phyloP scores from a whole-genome alignment of 2,113 vertebrate species.

The Coregonus clupeaformis region DNA sequence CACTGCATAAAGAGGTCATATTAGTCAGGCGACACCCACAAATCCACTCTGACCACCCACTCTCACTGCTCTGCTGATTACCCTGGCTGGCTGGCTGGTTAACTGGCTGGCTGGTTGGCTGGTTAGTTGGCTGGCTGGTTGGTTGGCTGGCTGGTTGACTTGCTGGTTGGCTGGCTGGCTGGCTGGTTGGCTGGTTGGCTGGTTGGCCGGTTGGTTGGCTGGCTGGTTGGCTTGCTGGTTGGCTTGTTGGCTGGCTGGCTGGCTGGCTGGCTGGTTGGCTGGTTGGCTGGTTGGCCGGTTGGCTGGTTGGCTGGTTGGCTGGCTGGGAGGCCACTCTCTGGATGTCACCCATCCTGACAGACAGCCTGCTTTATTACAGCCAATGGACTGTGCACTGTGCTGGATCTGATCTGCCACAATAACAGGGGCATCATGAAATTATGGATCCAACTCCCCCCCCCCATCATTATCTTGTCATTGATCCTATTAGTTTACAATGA shows the following conservation, averaged over 20 bases:
- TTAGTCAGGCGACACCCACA: slow-evolving; percentile 54
- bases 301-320: neutral
- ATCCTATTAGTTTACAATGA: slow-evolving; percentile 5
- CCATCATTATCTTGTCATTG: neutral
- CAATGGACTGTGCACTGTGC: slow-evolving; percentile 16
- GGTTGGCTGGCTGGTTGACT: no score
- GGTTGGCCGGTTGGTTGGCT: no score
- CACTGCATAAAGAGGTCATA: slow-evolving; percentile 57
- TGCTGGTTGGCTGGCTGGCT: no score
- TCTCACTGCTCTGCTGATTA: slow-evolving; percentile 2
- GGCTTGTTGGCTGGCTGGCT: neutral
- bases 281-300: no score
- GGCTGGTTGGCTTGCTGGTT: neutral
- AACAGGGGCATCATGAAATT: slow-evolving; percentile 67
- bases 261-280: no score
- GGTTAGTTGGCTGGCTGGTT: no score
- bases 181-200: no score
- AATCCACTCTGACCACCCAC: slow-evolving; percentile 51
- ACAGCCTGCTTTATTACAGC: neutral
- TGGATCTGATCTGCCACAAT: slow-evolving; percentile 67
- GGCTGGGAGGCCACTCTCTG: slow-evolving; percentile 31
- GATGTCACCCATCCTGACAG: slow-evolving; percentile 29
- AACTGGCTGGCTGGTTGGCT: no score
- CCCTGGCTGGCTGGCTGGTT: neutral
- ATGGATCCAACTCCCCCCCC: slow-evolving; percentile 59